Conservation (phyloP, 35 echinoderm and acorn worm genomes). For the Ptychodera flava region DNA sequence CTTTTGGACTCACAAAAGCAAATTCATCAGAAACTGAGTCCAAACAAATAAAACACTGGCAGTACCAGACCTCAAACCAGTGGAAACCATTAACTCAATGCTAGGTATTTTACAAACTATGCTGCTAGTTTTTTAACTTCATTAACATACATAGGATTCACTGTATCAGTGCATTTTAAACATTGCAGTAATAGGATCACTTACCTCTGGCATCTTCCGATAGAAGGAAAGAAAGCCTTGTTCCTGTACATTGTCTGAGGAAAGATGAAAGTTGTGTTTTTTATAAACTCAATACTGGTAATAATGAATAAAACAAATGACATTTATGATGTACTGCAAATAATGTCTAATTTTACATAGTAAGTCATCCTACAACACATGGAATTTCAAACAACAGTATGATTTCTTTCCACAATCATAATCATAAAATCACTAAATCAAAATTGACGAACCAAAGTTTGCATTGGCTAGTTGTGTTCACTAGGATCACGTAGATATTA, state of each 20-base stretch:
- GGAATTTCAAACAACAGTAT: background rate
- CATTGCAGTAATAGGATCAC: background rate
- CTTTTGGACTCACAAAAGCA: too few species aligned
- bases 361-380: background rate
- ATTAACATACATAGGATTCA: background rate
- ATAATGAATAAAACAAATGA: background rate
- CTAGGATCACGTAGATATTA: too few species aligned
- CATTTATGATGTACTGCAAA: background rate
- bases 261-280: background rate
- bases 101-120: background rate
- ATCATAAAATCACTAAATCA: background rate
- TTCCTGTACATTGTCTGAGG: conserved; percentile 57
- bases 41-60: too few species aligned
- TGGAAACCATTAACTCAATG: background rate
- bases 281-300: background rate
- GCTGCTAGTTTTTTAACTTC: background rate
- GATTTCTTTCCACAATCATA: background rate
- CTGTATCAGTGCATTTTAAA: background rate
- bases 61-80: too few species aligned
- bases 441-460: background rate
- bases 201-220: conserved; percentile 64
- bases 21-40: too few species aligned
- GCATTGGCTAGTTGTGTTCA: too few species aligned
- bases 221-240: conserved; percentile 57
- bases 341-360: background rate